Evolutionary conservation across 2,888 invertebrate species (phyloP).

Genomic region (Lycaena phlaeas): DNA sequence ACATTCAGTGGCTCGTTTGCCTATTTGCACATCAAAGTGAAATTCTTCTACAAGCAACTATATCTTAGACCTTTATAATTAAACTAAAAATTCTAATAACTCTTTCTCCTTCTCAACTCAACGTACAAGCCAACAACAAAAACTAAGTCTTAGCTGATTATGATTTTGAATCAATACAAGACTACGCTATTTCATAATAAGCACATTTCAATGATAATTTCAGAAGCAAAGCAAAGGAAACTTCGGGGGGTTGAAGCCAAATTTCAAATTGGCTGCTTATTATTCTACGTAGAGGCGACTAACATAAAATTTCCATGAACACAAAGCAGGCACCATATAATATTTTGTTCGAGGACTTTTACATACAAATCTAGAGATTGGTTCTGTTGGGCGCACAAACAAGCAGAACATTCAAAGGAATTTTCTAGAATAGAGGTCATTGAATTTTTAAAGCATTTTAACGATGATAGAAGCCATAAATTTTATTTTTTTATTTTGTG

Average conservation of each 20-base stretch:
- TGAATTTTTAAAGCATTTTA: constrained; percentile 16
- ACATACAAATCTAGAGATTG: constrained; percentile 55
- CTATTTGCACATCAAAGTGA: too few relatives aligned
- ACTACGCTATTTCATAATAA: too few relatives aligned
- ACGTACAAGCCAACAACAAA: too few relatives aligned
- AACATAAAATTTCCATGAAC: constrained; percentile 46
- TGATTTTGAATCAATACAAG: too few relatives aligned
- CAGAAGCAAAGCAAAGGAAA: constrained; percentile 26
- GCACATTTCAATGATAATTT: constrained; percentile 11
- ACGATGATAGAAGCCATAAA: too few relatives aligned
- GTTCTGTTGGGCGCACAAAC: constrained; percentile 55
- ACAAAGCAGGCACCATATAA: constrained; percentile 47
- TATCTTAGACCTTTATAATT: too few relatives aligned
- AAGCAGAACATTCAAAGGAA: constrained; percentile 47
- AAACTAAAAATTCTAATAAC: too few relatives aligned
- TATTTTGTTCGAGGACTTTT: constrained; percentile 52
- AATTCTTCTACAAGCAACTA: too few relatives aligned
- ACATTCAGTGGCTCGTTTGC: too few relatives aligned
- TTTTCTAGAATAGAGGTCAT: constrained; percentile 23
- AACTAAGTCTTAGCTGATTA: too few relatives aligned
- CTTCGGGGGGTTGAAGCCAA: constrained; percentile 27
- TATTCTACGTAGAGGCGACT: constrained; percentile 28
- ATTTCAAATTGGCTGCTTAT: constrained; percentile 34
- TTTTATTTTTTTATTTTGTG: too few relatives aligned
- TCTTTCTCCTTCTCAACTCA: too few relatives aligned